Evolutionary conservation across 2,888 invertebrate genomes (phyloP), one percentile per base, ranked within the genome.

Genomic region (Silvanus unidentatus): DNA sequence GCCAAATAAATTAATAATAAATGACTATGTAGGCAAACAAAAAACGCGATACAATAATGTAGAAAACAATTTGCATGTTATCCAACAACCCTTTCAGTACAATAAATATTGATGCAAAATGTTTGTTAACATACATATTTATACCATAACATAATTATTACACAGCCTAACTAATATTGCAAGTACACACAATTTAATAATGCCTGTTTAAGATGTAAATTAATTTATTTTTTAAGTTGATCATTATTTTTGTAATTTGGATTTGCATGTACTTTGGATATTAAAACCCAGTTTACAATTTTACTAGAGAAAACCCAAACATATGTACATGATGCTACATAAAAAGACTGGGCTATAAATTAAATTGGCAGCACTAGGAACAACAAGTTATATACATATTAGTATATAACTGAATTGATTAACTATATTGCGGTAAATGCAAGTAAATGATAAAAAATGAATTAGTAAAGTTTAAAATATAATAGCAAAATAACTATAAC

Each of bases 151-250:
- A 22, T 22, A 22, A 22, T 22, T 49, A 50, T 49, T 57, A 60
- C 62, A 64, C 64, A 64, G 62, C 63, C 63, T 61, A 63, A 54
- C 56, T 58, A 57, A 57, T 59, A 62, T 60, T 49, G 45, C 45
- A 45, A 49, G 35, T 40, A 45, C 22, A 22, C 22, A 22, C 22
- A 22, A 22, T 22, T 22, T 22, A 22, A 22, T 22, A 22, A 22
- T n/a, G n/a, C n/a, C n/a, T n/a, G n/a, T n/a, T n/a, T n/a, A n/a
- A n/a, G n/a, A n/a, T n/a, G n/a, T n/a, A n/a, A n/a, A n/a, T n/a
- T n/a, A n/a, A n/a, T n/a, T n/a, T n/a, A n/a, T n/a, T n/a, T n/a
- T n/a, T n/a, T n/a, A n/a, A n/a, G n/a, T n/a, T n/a, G n/a, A n/a
- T n/a, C n/a, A n/a, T n/a, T n/a, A n/a, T n/a, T n/a, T n/a, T n/a